These are phyloP conservation scores for Chunga burmeisteri DNA, from an alignment of 2,113 vertebrate genomes.

Conservation along the genomic window DNA sequence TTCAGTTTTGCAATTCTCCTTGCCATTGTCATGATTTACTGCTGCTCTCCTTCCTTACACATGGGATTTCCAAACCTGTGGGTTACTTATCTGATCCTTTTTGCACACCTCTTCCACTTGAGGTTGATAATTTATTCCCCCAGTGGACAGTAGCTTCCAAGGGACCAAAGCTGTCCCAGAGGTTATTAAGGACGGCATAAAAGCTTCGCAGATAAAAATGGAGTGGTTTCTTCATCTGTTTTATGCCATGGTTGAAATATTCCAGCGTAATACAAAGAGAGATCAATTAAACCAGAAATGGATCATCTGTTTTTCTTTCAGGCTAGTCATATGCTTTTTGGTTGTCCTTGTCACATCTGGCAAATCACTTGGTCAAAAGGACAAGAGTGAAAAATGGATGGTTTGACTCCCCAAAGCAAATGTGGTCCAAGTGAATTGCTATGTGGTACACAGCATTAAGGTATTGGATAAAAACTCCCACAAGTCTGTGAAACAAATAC, in stretches of 20 bases:
- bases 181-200: neutral
- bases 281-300: neutral
- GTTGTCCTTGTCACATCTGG: neutral
- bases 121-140: neutral
- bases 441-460: neutral
- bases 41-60: neutral
- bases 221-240: neutral
- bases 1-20: neutral
- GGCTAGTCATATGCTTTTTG: neutral
- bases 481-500: slow-evolving; percentile 26
- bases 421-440: slow-evolving; percentile 11
- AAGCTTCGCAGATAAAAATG: neutral
- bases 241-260: neutral
- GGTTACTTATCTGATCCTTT: rapidly evolving
- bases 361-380: slow-evolving; percentile 32
- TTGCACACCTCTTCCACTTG: neutral
- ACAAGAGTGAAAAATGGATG: slow-evolving; percentile 10
- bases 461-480: neutral
- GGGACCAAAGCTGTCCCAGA: neutral
- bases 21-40: neutral
- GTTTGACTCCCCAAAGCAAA: slow-evolving; percentile 21
- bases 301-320: slow-evolving; percentile 1
- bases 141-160: neutral
- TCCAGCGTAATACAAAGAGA: neutral
- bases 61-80: neutral